Percentiles rank a stretch among this genome's conserved stretches.
phyloP scores from a whole-genome alignment of 2,113 vertebrate genomes.

The Poicephalus meyeri region DNA sequence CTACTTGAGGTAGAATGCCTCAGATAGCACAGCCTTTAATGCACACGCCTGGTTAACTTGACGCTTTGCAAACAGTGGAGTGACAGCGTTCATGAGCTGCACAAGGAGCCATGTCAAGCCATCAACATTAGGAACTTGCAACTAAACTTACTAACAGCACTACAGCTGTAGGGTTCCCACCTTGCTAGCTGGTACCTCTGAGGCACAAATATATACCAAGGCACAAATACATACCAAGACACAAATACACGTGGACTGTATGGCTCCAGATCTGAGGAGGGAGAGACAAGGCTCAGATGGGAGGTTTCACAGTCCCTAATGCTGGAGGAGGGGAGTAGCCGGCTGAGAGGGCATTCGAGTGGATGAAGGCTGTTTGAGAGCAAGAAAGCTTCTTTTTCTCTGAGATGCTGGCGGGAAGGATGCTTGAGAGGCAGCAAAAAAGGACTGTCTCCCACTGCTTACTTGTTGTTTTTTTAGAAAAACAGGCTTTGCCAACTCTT shows the following conservation, averaged over 20 bases:
- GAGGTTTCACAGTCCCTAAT: fast-evolving
- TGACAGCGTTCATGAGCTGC: background rate
- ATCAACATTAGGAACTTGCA: background rate
- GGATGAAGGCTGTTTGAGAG: background rate
- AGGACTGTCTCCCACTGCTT: background rate
- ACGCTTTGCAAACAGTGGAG: background rate
- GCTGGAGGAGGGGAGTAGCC: background rate
- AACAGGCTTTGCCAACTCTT: background rate
- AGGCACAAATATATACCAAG: background rate
- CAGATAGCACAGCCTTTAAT: background rate
- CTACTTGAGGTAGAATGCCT: background rate
- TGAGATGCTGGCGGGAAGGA: background rate
- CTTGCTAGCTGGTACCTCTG: background rate
- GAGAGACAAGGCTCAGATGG: fast-evolving
- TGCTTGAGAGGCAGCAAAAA: background rate
- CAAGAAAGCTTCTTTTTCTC: background rate
- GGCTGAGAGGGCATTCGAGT: background rate
- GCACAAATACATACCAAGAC: background rate
- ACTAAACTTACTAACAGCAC: background rate
- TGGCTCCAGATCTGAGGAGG: background rate
- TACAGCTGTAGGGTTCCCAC: background rate
- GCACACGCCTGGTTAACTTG: background rate
- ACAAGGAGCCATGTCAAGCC: background rate
- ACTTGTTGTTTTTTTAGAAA: background rate
- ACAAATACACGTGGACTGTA: background rate